Conservation (phyloP, 1,140 invertebrate genomes). For the Hyles euphorbiae region DNA sequence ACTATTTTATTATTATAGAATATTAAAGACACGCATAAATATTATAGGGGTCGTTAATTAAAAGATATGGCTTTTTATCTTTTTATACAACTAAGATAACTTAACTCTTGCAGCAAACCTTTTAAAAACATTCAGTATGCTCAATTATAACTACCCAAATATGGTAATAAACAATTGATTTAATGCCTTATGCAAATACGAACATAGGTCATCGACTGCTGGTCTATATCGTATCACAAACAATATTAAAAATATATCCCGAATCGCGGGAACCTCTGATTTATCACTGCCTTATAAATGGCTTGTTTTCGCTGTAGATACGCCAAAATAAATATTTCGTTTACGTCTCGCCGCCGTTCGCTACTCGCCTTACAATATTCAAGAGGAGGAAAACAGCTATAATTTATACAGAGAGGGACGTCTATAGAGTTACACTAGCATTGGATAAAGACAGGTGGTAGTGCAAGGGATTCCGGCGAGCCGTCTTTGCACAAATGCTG, state of each 20-base stretch:
- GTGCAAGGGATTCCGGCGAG: conserved; percentile 19
- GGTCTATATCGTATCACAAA: neutral
- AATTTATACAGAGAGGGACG: conserved; percentile 42
- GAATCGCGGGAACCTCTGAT: conserved; percentile 32
- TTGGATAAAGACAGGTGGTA: conserved; percentile 23
- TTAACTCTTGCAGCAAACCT: too few relatives aligned
- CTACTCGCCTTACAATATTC: conserved; percentile 37
- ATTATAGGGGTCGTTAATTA: too few relatives aligned
- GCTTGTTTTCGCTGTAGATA: conserved; percentile 53
- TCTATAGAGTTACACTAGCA: conserved; percentile 9
- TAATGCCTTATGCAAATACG: too few relatives aligned
- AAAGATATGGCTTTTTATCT: too few relatives aligned
- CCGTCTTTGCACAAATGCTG: conserved; percentile 25
- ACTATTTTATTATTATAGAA: too few relatives aligned
- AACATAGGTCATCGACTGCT: neutral
- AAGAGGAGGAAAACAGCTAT: conserved; percentile 52
- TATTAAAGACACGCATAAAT: too few relatives aligned
- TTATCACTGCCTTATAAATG: conserved; percentile 50
- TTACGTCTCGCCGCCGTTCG: conserved; percentile 35
- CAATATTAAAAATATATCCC: conserved; percentile 4
- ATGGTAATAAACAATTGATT: too few relatives aligned
- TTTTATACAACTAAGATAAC: too few relatives aligned
- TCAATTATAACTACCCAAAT: too few relatives aligned
- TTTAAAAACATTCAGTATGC: too few relatives aligned
- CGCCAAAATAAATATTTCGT: conserved; percentile 51